Percentiles rank a stretch among this genome's conserved stretches.
Evolutionary conservation across 2,888 invertebrate genomes (phyloP).

Genomic region (Coelinius sp.): DNA sequence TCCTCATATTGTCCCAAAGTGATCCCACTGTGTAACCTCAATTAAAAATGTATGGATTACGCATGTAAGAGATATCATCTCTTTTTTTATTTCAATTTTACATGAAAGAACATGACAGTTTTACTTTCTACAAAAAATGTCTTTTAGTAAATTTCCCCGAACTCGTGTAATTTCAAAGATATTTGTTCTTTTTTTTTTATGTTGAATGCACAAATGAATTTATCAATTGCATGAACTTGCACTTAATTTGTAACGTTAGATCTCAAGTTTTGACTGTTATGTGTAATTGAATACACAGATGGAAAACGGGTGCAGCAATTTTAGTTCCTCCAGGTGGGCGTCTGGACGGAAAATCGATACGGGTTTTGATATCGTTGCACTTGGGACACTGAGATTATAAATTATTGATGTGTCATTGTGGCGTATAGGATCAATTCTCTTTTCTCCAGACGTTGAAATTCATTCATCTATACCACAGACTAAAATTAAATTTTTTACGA

Average conservation of each 20-base stretch:
- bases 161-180: too few relatives aligned
- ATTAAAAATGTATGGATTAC: conserved; percentile 22
- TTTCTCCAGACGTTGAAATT: neutral
- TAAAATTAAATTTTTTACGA: neutral
- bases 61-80: neutral
- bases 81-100: neutral
- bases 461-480: neutral
- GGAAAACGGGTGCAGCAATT: conserved; percentile 10
- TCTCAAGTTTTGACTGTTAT: neutral
- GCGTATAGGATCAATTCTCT: neutral
- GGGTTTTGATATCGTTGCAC: conserved; percentile 23
- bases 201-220: neutral
- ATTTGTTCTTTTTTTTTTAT: too few relatives aligned
- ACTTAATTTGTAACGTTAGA: neutral
- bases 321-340: conserved; percentile 21
- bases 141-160: neutral
- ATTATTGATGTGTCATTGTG: conserved; percentile 16
- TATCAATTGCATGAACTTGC: conserved; percentile 3
- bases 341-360: conserved; percentile 32
- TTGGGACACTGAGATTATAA: conserved; percentile 9
- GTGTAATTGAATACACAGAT: conserved; percentile 5
- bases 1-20: conserved; percentile 9
- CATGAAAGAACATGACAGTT: neutral
- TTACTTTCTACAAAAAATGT: too few relatives aligned
- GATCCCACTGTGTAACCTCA: neutral